Conservation (phyloP, 53 echinoderm and acorn worm species). For the Holothuria leucospilota region DNA sequence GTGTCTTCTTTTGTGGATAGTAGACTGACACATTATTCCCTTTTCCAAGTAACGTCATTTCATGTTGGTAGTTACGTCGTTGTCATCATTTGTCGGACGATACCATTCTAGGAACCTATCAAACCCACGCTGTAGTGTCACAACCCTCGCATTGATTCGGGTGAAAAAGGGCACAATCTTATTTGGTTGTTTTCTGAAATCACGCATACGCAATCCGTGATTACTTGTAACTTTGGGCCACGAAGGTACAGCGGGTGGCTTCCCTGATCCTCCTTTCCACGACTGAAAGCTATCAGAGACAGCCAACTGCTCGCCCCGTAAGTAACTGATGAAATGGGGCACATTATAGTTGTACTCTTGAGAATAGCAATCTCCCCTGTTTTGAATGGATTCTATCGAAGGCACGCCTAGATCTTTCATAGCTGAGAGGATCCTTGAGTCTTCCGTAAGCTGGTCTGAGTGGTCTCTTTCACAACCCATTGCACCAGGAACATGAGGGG, state of each 20-base stretch:
- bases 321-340: conserved; percentile 59
- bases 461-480: too few relatives aligned
- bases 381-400: neutral
- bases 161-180: conserved; percentile 60
- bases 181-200: conserved; percentile 68
- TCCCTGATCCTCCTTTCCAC: neutral
- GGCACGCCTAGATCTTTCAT: neutral
- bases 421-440: neutral
- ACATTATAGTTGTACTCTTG: conserved; percentile 59
- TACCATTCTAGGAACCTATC: conserved; percentile 2
- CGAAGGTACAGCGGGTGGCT: conserved; percentile 45
- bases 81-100: neutral
- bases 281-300: neutral
- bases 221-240: conserved; percentile 45
- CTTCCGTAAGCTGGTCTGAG: too few relatives aligned
- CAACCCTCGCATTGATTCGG: neutral
- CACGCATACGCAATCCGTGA: conserved; percentile 62
- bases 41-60: too few relatives aligned
- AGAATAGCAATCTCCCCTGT: conserved; percentile 17
- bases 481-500: neutral
- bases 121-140: neutral
- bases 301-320: conserved; percentile 61
- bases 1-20: too few relatives aligned
- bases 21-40: too few relatives aligned
- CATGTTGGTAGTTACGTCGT: too few relatives aligned